A percentile compares a stretch with the other conserved stretches of the same genome.
phyloP scores from a whole-genome alignment of 92 coral and sea anemone species.

The Zoanthus solanderi region DNA sequence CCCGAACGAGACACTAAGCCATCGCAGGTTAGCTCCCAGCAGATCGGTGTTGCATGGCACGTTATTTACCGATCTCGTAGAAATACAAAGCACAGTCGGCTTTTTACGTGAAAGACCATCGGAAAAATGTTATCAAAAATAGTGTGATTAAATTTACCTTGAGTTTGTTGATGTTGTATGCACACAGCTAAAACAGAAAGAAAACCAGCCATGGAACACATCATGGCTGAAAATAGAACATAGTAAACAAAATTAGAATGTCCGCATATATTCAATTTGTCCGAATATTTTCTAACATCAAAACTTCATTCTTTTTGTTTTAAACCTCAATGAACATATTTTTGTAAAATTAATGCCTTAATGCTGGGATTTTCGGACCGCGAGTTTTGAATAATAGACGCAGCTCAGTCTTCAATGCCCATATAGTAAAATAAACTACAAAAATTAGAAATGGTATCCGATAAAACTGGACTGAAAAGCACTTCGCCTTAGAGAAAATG shows the following conservation, averaged over 20 bases:
- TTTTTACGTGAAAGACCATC: not conserved
- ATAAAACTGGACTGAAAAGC: too few species aligned
- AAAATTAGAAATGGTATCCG: too few species aligned
- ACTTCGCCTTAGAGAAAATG: too few species aligned
- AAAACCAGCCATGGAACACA: not conserved
- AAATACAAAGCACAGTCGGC: too few species aligned
- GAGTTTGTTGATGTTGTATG: not conserved
- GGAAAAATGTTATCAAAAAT: not conserved
- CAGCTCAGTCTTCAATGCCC: too few species aligned
- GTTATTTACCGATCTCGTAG: not conserved
- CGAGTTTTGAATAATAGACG: too few species aligned
- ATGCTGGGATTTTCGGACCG: too few species aligned
- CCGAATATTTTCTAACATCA: not conserved
- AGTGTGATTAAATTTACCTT: not conserved
- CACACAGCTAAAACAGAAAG: not conserved
- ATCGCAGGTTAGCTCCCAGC: too few species aligned
- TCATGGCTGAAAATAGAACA: constrained; percentile 21
- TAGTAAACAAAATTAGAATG: not conserved
- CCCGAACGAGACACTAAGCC: too few species aligned
- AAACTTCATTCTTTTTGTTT: not conserved
- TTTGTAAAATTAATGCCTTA: too few species aligned
- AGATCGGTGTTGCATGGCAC: too few species aligned
- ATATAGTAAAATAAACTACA: too few species aligned
- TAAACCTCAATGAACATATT: not conserved
- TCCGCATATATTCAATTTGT: not conserved